Conservation (phyloP, 2,113 vertebrate species). For the Bubalus kerabau region DNA sequence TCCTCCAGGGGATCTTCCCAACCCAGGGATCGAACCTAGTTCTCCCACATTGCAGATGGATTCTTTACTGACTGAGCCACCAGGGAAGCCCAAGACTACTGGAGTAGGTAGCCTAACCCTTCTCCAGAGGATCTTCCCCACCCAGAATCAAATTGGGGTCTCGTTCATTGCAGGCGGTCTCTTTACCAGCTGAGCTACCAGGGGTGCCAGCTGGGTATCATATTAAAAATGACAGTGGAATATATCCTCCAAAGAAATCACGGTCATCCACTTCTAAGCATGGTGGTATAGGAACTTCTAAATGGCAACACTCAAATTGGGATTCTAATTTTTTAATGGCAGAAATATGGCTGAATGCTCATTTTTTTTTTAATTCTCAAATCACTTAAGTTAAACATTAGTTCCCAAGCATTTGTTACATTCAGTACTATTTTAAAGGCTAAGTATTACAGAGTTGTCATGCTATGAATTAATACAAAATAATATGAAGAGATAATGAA, state of each 20-base stretch:
- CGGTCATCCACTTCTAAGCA: conserved; percentile 22
- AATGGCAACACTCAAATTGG: not conserved
- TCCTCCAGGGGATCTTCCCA: not conserved
- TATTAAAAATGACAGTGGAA: not conserved
- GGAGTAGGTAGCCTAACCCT: not conserved
- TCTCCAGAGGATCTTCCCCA: not conserved
- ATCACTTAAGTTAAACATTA: conserved; percentile 18
- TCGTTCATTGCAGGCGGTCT: rapidly evolving
- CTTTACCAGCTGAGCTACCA: not conserved
- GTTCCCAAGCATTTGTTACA: conserved; percentile 14
- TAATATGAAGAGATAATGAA: not conserved
- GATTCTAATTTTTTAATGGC: conserved; percentile 43
- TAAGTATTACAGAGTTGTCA: not conserved
- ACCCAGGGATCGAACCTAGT: not conserved
- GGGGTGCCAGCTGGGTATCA: not conserved
- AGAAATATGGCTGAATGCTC: conserved; percentile 34
- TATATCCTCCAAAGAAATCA: conserved; percentile 15
- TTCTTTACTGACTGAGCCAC: not conserved
- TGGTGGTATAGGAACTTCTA: conserved; percentile 36
- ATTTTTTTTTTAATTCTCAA: not conserved
- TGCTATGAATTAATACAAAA: not conserved
- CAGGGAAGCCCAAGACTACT: not conserved
- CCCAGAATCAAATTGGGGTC: not conserved
- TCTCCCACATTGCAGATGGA: not conserved
- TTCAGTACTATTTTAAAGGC: not conserved